Conservation (phyloP, 2,113 vertebrate species). For the Neogale vison region DNA sequence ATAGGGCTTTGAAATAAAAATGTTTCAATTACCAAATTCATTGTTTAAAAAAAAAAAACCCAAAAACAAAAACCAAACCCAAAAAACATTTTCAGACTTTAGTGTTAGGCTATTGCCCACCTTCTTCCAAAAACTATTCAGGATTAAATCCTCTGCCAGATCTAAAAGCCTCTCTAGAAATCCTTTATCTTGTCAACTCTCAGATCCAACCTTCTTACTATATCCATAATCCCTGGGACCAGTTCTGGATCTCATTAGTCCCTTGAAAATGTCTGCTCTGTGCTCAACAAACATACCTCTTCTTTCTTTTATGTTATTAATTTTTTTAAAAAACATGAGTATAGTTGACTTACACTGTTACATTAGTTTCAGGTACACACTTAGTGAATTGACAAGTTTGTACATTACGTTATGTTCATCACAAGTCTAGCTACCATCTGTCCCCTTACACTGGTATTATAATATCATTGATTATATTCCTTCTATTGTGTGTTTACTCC, state of each 20-base stretch:
- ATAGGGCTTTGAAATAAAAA: not conserved
- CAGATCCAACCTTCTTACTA: not conserved
- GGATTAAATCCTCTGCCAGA: not conserved
- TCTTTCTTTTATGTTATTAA: not conserved
- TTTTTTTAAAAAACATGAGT: not conserved
- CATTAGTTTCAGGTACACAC: not conserved
- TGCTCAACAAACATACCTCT: not conserved
- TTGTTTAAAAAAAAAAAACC: not conserved
- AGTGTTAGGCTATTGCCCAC: not conserved
- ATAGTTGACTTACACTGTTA: not conserved
- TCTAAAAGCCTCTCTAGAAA: not conserved
- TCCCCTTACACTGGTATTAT: not conserved
- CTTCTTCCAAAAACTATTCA: not conserved
- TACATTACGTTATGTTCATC: not conserved
- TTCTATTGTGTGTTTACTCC: not conserved
- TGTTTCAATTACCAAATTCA: not conserved
- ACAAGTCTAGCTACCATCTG: not conserved
- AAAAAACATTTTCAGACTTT: not conserved
- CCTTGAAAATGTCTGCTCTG: not conserved
- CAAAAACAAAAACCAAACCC: too few species aligned
- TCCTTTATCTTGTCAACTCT: not conserved
- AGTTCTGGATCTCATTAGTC: not conserved
- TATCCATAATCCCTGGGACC: not conserved
- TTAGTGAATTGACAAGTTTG: not conserved
- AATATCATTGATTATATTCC: not conserved